phyloP scores from a whole-genome alignment of 2,113 vertebrate species.

The Echinops telfairi region DNA sequence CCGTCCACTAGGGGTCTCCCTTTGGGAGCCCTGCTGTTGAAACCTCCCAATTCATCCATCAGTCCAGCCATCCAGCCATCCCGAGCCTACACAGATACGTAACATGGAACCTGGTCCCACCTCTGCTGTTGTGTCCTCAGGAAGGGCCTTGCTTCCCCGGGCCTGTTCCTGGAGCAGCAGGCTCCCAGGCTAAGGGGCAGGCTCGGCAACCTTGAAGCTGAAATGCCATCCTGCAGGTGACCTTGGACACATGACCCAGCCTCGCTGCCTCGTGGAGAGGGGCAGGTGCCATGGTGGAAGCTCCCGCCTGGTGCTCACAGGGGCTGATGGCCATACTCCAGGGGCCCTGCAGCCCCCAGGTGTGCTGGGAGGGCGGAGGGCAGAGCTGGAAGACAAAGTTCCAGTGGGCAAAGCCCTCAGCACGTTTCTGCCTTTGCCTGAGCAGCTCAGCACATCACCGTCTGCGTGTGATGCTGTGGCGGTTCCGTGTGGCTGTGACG shows the following conservation, averaged over 20 bases:
- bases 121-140: background rate
- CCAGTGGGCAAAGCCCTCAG: too few species aligned
- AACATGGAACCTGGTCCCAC: background rate
- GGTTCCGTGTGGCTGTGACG: background rate
- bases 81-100: background rate
- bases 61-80: background rate
- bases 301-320: background rate
- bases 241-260: background rate
- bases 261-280: background rate
- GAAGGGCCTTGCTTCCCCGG: background rate
- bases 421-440: background rate
- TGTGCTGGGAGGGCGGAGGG: background rate
- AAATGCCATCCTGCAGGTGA: background rate
- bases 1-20: background rate
- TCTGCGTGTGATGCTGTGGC: background rate
- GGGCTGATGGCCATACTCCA: background rate
- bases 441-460: background rate
- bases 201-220: background rate
- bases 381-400: background rate
- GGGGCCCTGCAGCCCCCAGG: too few species aligned
- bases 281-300: too few species aligned
- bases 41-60: background rate
- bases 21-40: background rate
- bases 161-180: background rate
- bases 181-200: too few species aligned